Conservation (phyloP, 2,797 vertebrate genomes). For the Falco novaeseelandiae region DNA sequence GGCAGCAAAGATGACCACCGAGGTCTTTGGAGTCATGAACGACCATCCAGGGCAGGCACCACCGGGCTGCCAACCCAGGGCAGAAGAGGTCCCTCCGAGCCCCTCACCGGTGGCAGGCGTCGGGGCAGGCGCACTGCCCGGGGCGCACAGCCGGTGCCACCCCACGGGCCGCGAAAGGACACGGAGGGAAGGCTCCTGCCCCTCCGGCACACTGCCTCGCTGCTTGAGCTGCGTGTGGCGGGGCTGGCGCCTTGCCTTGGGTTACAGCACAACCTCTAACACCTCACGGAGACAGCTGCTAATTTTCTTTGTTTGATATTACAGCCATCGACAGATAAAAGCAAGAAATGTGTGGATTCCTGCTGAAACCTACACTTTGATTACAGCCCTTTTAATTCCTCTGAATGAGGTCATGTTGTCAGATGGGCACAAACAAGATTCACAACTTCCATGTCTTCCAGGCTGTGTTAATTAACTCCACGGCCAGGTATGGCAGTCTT, state of each 20-base stretch:
- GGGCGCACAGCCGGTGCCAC: background rate
- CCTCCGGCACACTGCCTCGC: background rate
- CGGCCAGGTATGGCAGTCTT: background rate
- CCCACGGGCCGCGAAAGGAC: accelerated
- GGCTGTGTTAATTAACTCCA: conserved; percentile 23
- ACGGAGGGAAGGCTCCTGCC: background rate
- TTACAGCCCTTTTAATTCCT: conserved; percentile 1
- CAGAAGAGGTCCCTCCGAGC: background rate
- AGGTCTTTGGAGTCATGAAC: background rate
- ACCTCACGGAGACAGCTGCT: background rate
- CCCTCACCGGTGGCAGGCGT: accelerated
- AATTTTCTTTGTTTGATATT: background rate
- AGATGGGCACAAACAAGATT: background rate
- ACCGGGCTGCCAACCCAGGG: background rate
- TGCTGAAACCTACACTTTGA: background rate
- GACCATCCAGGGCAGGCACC: background rate
- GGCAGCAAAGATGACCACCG: background rate
- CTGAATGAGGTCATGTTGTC: background rate
- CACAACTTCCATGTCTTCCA: background rate
- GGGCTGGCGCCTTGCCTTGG: background rate
- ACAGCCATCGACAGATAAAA: conserved; percentile 6
- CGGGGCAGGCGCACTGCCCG: background rate
- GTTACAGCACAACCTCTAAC: background rate
- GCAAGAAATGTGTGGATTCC: background rate
- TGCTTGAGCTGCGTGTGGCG: accelerated